Conservation (phyloP, 2,888 invertebrate genomes). For the Hololepta plana region DNA sequence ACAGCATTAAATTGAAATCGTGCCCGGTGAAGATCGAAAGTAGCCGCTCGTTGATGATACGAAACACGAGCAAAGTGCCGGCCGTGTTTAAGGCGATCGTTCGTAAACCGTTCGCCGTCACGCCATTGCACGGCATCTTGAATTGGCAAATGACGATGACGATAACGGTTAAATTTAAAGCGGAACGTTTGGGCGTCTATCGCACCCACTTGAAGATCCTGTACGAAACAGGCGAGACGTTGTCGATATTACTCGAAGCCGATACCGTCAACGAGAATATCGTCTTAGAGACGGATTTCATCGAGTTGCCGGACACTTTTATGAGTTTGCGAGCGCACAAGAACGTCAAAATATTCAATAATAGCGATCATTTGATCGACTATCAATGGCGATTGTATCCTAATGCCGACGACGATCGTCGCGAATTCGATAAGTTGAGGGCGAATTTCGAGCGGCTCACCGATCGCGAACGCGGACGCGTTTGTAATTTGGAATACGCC, state of each 20-base stretch:
- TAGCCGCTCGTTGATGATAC: slow-evolving; percentile 30
- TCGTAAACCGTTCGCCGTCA: slow-evolving; percentile 30
- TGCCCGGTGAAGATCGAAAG: slow-evolving; percentile 34
- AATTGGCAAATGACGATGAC: slow-evolving; percentile 30
- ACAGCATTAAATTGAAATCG: slow-evolving; percentile 30
- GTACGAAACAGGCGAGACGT: slow-evolving; percentile 32
- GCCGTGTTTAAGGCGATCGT: slow-evolving; percentile 30
- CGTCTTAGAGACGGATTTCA: slow-evolving; percentile 29
- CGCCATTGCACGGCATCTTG: slow-evolving; percentile 33
- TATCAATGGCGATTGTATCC: slow-evolving; percentile 39
- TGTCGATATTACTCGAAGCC: slow-evolving; percentile 29
- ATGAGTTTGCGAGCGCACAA: slow-evolving; percentile 31
- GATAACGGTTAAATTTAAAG: slow-evolving; percentile 32
- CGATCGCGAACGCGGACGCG: too few species aligned
- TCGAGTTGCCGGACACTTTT: slow-evolving; percentile 37
- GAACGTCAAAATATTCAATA: slow-evolving; percentile 27
- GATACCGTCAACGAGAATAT: slow-evolving; percentile 30
- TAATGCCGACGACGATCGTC: slow-evolving; percentile 25
- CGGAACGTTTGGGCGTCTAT: slow-evolving; percentile 28
- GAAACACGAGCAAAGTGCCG: slow-evolving; percentile 33
- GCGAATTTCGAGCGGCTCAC: too few species aligned
- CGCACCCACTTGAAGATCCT: slow-evolving; percentile 22
- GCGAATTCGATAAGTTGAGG: slow-evolving; percentile 13
- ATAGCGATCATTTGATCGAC: slow-evolving; percentile 32
- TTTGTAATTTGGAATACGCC: too few species aligned